Conservation (phyloP, 2,888 invertebrate species). For the Entomobrya multifasciata region DNA sequence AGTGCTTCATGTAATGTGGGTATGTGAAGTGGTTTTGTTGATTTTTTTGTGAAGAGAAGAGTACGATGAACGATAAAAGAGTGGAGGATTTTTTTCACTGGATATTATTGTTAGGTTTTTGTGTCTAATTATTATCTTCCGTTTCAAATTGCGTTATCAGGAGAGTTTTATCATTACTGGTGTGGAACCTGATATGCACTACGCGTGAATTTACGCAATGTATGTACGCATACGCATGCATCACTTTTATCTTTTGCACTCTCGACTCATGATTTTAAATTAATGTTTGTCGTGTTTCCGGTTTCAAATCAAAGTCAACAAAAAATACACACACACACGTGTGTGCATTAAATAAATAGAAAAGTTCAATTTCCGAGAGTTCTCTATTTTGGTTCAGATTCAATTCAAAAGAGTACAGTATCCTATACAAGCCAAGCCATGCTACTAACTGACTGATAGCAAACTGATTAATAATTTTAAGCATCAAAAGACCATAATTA, state of each 20-base stretch:
- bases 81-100: slow-evolving; percentile 2
- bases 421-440: no score
- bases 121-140: slow-evolving; percentile 33
- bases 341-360: slow-evolving; percentile 3
- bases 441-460: no score
- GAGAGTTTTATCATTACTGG: neutral
- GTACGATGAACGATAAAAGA: neutral
- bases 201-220: neutral
- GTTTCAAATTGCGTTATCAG: slow-evolving; percentile 31
- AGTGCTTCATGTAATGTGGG: neutral
- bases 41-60: no score
- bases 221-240: neutral
- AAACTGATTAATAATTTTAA: neutral
- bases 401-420: no score
- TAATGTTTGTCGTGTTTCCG: slow-evolving; percentile 30
- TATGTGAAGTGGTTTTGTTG: slow-evolving; percentile 12
- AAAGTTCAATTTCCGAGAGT: no score
- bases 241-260: neutral
- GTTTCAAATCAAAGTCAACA: neutral
- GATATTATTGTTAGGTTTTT: neutral
- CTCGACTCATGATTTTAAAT: neutral
- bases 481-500: neutral
- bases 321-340: neutral
- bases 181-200: slow-evolving; percentile 2
- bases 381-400: no score